phyloP scores from a whole-genome alignment of 2,113 vertebrate genomes.

The Melospiza melodia region DNA sequence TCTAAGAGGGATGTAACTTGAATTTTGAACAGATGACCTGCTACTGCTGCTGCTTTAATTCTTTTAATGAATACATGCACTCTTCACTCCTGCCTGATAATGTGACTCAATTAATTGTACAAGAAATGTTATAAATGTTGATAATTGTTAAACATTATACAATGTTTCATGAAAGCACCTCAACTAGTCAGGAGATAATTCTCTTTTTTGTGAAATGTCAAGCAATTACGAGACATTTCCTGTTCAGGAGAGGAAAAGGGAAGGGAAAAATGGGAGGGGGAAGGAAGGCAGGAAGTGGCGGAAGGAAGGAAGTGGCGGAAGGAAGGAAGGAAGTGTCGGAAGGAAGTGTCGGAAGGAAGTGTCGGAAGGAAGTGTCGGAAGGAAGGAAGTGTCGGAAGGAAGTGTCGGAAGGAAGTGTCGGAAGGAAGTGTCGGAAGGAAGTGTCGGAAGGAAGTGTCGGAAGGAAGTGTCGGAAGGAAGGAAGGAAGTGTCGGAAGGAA shows the following conservation, averaged over 20 bases:
- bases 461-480: too few relatives aligned
- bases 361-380: neutral
- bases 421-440: neutral
- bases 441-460: too few relatives aligned
- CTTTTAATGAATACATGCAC: neutral
- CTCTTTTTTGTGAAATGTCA: neutral
- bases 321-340: neutral
- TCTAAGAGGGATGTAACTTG: neutral
- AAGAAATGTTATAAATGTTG: slow-evolving; percentile 8
- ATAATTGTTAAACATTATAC: neutral
- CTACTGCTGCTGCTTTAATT: neutral
- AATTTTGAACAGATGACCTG: slow-evolving; percentile 1
- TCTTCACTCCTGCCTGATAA: neutral
- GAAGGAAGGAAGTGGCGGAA: too few relatives aligned
- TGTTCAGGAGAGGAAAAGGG: neutral
- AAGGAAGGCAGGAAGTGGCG: too few relatives aligned
- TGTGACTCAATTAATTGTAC: neutral
- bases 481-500: too few relatives aligned
- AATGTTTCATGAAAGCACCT: neutral
- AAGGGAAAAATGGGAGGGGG: neutral
- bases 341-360: neutral
- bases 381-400: neutral
- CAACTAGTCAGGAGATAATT: neutral
- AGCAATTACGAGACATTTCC: neutral
- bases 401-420: neutral